These are phyloP conservation scores for Enteromius unitaeniatus DNA, from an alignment of 2,797 vertebrate species.

Conservation along the genomic window DNA sequence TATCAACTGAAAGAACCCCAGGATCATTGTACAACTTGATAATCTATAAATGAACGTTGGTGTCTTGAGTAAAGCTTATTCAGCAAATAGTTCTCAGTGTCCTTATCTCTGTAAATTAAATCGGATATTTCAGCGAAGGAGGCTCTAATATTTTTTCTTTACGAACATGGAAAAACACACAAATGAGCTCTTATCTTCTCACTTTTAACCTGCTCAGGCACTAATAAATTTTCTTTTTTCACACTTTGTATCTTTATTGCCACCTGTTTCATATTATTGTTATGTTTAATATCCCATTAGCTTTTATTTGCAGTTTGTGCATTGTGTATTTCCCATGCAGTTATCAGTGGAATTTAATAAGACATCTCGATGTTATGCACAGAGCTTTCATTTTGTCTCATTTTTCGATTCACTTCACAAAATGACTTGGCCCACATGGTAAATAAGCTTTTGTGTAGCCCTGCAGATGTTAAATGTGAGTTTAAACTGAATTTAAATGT, in stretches of 20 bases:
- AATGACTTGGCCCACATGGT: background rate
- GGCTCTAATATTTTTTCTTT: background rate
- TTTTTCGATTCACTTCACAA: background rate
- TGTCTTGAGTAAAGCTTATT: slow-evolving; percentile 5
- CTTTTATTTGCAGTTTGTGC: background rate
- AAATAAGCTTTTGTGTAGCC: background rate
- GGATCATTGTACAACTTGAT: slow-evolving; percentile 45
- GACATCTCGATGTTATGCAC: background rate
- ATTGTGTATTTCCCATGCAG: background rate
- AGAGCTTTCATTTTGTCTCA: background rate
- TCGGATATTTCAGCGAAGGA: background rate
- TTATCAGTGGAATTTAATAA: slow-evolving; percentile 7
- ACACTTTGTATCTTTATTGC: background rate
- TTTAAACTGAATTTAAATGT: background rate
- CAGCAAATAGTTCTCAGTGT: background rate
- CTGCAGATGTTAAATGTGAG: background rate
- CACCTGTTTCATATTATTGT: background rate
- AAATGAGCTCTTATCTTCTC: background rate
- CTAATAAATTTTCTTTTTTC: background rate
- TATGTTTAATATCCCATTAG: background rate
- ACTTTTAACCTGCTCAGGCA: background rate
- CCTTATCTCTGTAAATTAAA: slow-evolving; percentile 4
- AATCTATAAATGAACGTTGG: slow-evolving; percentile 35
- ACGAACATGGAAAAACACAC: background rate
- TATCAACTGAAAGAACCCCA: slow-evolving; percentile 35